Base-by-base conservation (phyloP, 2,797 vertebrate genomes). In the Synanceia verrucosa region DNA sequence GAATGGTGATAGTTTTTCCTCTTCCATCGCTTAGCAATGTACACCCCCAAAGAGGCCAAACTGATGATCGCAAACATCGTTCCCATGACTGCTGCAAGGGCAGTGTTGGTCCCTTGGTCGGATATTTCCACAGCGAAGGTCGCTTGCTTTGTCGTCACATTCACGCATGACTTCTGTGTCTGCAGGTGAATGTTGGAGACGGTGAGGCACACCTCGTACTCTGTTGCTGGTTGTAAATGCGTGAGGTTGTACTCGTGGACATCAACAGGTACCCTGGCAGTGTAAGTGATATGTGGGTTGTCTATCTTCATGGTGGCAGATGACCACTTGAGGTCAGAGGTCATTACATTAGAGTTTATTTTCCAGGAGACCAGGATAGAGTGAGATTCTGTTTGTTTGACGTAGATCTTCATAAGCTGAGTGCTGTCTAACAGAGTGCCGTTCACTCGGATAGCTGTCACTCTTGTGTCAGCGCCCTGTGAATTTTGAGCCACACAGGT, bases 1-100 rank as follows among this genome's bases (percentile, higher is more conserved):
- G 98, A 99, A 65, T 98, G 98, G 82, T 98, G 97, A 85, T 99
- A 99, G 91, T 98, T 99, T 92, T 98, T 99, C 43, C 97, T 95
- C 90, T 98, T 98, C 90, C 97, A 96, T 63, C 97, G 94, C 83
- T 95, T 98, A n/a, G 96, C 95, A 6, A 96, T 89, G 28, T 97
- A 99, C 73, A 96, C 88, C 0, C 94, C 94, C 44, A 97, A 60
- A 18, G 95, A 97, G 2, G 94, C 95, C 16, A 99, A 90, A 86
- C 97, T 96, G 74, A 97, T 93, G 60, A 97, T 87, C 0, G 97
- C 96, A 39, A 99, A 95, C 93, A 97, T 94, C 3, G 96, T 97
- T 4, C 96, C 98, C 96, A 97, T 97, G 1, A 96, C 95, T 0
- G 96, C 97, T 0, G 97, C 96, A 0, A 99, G 95, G 63, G 96